Evolutionary conservation across 2,888 invertebrate genomes (phyloP).

Genomic region (Tubiluchus corallicola): DNA sequence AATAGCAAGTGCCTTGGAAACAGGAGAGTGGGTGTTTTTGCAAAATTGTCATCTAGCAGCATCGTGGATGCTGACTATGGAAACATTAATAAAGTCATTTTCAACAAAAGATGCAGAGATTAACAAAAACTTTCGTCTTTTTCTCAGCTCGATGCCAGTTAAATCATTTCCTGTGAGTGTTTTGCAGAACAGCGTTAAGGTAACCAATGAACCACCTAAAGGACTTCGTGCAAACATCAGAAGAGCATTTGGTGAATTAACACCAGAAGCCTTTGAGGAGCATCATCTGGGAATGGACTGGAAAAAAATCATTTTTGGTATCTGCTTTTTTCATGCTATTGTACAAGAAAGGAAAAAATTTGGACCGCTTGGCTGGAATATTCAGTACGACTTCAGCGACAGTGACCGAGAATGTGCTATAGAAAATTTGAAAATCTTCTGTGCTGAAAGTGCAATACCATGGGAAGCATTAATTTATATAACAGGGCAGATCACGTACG

Average conservation of each 20-base stretch:
- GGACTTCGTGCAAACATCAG: slow-evolving; percentile 52
- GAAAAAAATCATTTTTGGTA: slow-evolving; percentile 29
- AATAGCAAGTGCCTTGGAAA: slow-evolving; percentile 24
- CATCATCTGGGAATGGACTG: slow-evolving; percentile 34
- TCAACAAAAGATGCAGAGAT: slow-evolving; percentile 20
- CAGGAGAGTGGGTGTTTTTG: slow-evolving; percentile 32
- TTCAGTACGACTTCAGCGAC: slow-evolving; percentile 31
- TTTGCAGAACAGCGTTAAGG: slow-evolving; percentile 32
- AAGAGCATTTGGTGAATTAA: slow-evolving; percentile 58
- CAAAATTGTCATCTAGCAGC: slow-evolving; percentile 32
- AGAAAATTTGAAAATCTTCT: slow-evolving; percentile 46
- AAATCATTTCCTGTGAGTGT: slow-evolving; percentile 30
- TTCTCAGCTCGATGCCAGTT: slow-evolving; percentile 30
- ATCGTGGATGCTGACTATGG: slow-evolving; percentile 31
- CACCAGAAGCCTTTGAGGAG: slow-evolving; percentile 58
- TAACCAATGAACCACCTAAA: slow-evolving; percentile 32
- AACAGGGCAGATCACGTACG: slow-evolving; percentile 43
- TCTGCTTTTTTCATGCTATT: slow-evolving; percentile 32
- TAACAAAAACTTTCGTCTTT: slow-evolving; percentile 28
- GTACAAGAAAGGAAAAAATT: slow-evolving; percentile 32
- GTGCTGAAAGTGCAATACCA: slow-evolving; percentile 42
- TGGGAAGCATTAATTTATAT: slow-evolving; percentile 81
- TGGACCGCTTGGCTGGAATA: slow-evolving; percentile 32
- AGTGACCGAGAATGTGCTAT: slow-evolving; percentile 31
- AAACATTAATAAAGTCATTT: slow-evolving; percentile 26